Conservation (phyloP, 2,797 vertebrate genomes). For the Trachurus trachurus region DNA sequence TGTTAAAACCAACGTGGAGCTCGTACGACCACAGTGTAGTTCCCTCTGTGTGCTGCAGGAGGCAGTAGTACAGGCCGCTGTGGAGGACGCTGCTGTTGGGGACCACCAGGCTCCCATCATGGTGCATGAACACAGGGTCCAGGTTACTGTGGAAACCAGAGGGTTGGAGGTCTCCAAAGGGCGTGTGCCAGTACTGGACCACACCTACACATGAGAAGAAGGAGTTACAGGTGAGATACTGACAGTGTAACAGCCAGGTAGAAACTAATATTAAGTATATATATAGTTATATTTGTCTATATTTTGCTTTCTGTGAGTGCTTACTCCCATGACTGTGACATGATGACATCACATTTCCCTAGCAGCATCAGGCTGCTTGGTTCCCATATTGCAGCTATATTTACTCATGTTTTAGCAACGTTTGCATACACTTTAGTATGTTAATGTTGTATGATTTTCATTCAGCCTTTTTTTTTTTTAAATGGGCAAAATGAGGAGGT, state of each 20-base stretch:
- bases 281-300: background rate
- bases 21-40: conserved; percentile 67
- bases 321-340: too few species aligned
- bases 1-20: conserved; percentile 5
- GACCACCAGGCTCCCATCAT: conserved; percentile 75
- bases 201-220: conserved; percentile 57
- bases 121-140: conserved; percentile 58
- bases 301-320: background rate
- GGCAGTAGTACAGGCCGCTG: conserved; percentile 83
- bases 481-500: too few species aligned
- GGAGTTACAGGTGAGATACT: background rate
- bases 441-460: too few species aligned
- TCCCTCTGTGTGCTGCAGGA: conserved; percentile 57
- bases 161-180: conserved; percentile 75
- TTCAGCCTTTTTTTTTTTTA: too few species aligned
- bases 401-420: too few species aligned
- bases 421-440: too few species aligned
- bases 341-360: too few species aligned
- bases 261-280: background rate
- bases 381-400: too few species aligned
- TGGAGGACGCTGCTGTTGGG: conserved; percentile 64
- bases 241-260: background rate
- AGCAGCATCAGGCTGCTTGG: too few species aligned
- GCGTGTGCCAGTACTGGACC: conserved; percentile 82
- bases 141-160: conserved; percentile 21